Evolutionary conservation across 92 coral and sea anemone species (phyloP).

Genomic region (Porites divaricata): DNA sequence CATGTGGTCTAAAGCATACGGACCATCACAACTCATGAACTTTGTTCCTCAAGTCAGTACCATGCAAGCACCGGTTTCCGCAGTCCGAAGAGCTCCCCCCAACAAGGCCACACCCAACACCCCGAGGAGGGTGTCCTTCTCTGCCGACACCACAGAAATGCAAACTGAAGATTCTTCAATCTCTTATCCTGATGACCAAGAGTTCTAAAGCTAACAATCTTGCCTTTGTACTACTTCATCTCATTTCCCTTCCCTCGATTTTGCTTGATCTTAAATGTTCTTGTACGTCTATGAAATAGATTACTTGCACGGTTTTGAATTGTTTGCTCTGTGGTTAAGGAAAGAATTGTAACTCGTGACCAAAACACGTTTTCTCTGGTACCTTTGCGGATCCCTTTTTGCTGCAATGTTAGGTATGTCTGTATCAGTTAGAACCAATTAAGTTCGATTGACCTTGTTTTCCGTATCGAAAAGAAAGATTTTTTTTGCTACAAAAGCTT

Average conservation of each 20-base stretch:
- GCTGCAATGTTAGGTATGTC: not conserved
- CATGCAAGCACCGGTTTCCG: conserved; percentile 6
- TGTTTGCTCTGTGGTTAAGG: not conserved
- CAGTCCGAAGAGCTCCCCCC: not conserved
- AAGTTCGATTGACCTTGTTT: no score
- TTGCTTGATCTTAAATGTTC: not conserved
- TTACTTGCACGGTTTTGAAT: no score
- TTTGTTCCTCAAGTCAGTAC: not conserved
- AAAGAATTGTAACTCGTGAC: no score
- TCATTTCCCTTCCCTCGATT: not conserved
- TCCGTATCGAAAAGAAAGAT: no score
- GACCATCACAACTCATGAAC: conserved; percentile 14
- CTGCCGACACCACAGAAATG: not conserved
- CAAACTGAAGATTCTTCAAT: not conserved
- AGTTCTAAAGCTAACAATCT: not conserved
- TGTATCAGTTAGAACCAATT: not conserved
- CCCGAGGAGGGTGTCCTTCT: not conserved
- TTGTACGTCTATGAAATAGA: not conserved
- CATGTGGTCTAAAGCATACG: conserved; percentile 23
- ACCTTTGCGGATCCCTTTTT: not conserved
- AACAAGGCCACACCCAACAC: not conserved
- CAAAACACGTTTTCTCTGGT: not conserved
- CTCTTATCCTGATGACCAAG: not conserved
- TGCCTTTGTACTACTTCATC: not conserved
- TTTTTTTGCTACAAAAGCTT: no score